Evolutionary conservation across 2,888 invertebrate genomes (phyloP).

Genomic region (Dilophus febrilis): DNA sequence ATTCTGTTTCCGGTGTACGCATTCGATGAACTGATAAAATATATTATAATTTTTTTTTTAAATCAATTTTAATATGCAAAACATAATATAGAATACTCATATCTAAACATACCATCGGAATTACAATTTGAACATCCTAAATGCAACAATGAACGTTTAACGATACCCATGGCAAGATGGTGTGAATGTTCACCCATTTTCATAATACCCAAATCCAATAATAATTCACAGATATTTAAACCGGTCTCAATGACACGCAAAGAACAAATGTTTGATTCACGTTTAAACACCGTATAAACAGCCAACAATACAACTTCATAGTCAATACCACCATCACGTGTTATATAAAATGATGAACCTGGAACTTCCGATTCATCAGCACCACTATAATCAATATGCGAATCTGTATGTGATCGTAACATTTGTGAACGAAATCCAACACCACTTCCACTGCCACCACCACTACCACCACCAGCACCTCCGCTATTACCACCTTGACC

Average conservation of each 20-base stretch:
- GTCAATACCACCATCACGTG: slow-evolving; percentile 87
- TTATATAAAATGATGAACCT: slow-evolving; percentile 81
- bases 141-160: slow-evolving; percentile 44
- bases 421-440: slow-evolving; percentile 38
- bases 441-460: slow-evolving; percentile 18
- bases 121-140: slow-evolving; percentile 94
- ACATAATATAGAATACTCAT: neutral
- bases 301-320: slow-evolving; percentile 73
- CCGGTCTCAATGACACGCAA: slow-evolving; percentile 84
- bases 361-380: slow-evolving; percentile 79
- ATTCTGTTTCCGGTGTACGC: slow-evolving; percentile 77
- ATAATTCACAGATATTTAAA: slow-evolving; percentile 75
- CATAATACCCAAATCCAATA: slow-evolving; percentile 78
- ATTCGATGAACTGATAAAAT: slow-evolving; percentile 21
- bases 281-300: slow-evolving; percentile 67
- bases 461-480: no score
- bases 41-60: neutral
- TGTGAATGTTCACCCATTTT: slow-evolving; percentile 35
- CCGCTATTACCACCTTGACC: no score
- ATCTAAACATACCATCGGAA: slow-evolving; percentile 49
- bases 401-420: slow-evolving; percentile 77
- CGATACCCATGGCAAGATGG: slow-evolving; percentile 29
- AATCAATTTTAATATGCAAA: neutral
- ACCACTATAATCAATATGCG: slow-evolving; percentile 73
- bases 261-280: slow-evolving; percentile 70